Conservation (phyloP, 1,140 invertebrate genomes). For the Drosophila kikkawai region DNA sequence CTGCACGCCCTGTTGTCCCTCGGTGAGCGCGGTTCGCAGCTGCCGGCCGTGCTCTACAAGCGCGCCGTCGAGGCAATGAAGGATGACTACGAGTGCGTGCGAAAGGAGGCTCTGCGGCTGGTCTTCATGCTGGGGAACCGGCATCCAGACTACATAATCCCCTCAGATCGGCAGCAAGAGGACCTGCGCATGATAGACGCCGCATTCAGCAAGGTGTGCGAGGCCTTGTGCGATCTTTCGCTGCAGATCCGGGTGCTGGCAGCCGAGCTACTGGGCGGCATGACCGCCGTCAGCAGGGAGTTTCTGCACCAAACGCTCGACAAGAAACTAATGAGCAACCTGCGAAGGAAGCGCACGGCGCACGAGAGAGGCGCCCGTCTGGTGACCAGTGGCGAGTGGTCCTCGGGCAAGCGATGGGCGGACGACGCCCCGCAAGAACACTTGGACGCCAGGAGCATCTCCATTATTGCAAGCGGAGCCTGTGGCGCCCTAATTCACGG, state of each 20-base stretch:
- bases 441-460: slow-evolving; percentile 91
- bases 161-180: slow-evolving; percentile 87
- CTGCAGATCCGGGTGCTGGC: slow-evolving; percentile 91
- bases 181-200: slow-evolving; percentile 96
- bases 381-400: slow-evolving; percentile 94
- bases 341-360: slow-evolving; percentile 92
- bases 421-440: slow-evolving; percentile 94
- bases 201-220: slow-evolving; percentile 98
- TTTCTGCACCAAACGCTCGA: slow-evolving; percentile 98
- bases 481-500: slow-evolving; percentile 99
- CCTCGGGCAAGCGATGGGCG: slow-evolving; percentile 95
- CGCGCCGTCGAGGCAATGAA: slow-evolving; percentile 93
- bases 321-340: slow-evolving; percentile 99
- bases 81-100: slow-evolving; percentile 98
- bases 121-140: slow-evolving; percentile 94
- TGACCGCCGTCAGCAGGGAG: slow-evolving; percentile 93
- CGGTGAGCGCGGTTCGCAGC: slow-evolving; percentile 88
- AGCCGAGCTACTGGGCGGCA: slow-evolving; percentile 92
- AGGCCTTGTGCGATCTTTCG: slow-evolving; percentile 96
- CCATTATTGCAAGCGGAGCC: slow-evolving; percentile 95
- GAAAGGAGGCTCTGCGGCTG: slow-evolving; percentile 93
- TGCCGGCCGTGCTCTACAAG: slow-evolving; percentile 92
- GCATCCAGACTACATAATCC: slow-evolving; percentile 93
- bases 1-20: slow-evolving; percentile 91
- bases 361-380: slow-evolving; percentile 93